Evolutionary conservation across 1,140 invertebrate species (phyloP), one percentile per base, ranked within the genome.

Genomic region (Campoletis sonorensis): DNA sequence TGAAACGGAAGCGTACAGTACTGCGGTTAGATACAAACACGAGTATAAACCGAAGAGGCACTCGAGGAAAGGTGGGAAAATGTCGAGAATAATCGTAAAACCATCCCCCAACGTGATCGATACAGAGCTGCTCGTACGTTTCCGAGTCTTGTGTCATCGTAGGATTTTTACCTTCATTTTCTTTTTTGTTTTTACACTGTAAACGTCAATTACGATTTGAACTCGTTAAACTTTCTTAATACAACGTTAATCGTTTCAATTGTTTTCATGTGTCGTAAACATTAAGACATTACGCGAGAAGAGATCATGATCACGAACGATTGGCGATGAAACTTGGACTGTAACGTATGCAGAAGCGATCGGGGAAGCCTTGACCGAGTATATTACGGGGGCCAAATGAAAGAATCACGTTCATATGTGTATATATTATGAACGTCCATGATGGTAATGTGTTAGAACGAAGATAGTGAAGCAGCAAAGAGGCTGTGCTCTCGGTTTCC

Each of bases 41-140:
- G 49, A 73, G 75, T 45, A 30, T n/a, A 49, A 75, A n/a, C 75
- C 15, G 81, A 76, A 21, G 73, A 54, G 3, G 40, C 40, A 61
- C 67, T n/a, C 67, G 64, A 81, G 79, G 40, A 45, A 13, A 71
- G 78, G 72, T 61, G 81, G 23, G 30, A 45, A 54, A 40, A 40
- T 61, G 40, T 23, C 37, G 81, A 83, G 84, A 89, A 89, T 90
- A 88, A 90, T 90, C 89, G 85, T 84, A 90, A 91, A 91, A 90
- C 90, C 89, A 90, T 90, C 86, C 87, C 86, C 86, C 86, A 86
- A 89, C 87, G 85, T 87, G 87, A 88, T 90, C 88, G 85, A 88
- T 89, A 86, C 79, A 85, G 84, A 58, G 13, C 8, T 45, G 13
- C 8, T 45, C 40, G 40, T 45, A 13, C 5, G 2, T 45, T 45